Conservation (phyloP, 2,113 vertebrate genomes). For the Poeciliopsis prolifica region DNA sequence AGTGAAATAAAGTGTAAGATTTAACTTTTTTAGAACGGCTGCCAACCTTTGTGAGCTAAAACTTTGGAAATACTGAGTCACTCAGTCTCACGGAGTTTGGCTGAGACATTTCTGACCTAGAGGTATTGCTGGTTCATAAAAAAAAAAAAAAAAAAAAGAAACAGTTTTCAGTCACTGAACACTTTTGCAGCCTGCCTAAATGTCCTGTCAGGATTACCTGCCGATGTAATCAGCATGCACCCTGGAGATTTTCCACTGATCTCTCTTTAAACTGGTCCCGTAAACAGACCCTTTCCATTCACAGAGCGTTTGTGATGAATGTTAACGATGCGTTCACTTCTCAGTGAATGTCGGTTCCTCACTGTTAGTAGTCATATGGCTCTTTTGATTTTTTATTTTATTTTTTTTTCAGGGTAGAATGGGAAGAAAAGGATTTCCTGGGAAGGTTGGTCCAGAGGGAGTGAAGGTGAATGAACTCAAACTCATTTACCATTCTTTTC, state of each 20-base stretch:
- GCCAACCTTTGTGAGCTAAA: constrained; percentile 38
- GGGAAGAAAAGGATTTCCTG: constrained; percentile 90
- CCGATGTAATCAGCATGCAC: constrained; percentile 5
- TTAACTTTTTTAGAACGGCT: constrained; percentile 14
- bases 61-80: constrained; percentile 55
- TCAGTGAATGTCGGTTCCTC: constrained; percentile 1
- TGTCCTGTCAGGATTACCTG: constrained; percentile 45
- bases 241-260: background rate
- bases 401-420: constrained; percentile 84
- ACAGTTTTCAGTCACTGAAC: constrained; percentile 33
- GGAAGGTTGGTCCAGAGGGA: constrained; percentile 87
- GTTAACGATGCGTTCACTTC: constrained; percentile 22
- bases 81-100: constrained; percentile 37
- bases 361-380: constrained; percentile 8
- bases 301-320: constrained; percentile 4
- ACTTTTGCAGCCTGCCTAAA: constrained; percentile 31
- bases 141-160: constrained; percentile 19
- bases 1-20: constrained; percentile 32
- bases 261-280: constrained; percentile 23
- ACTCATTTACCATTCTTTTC: background rate
- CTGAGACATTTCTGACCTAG: constrained; percentile 33
- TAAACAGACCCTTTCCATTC: constrained; percentile 18
- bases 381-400: constrained; percentile 53
- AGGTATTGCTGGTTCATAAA: constrained; percentile 42
- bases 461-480: constrained; percentile 82